Evolutionary conservation across 2,113 vertebrate species (phyloP).

Genomic region (Martes martes): DNA sequence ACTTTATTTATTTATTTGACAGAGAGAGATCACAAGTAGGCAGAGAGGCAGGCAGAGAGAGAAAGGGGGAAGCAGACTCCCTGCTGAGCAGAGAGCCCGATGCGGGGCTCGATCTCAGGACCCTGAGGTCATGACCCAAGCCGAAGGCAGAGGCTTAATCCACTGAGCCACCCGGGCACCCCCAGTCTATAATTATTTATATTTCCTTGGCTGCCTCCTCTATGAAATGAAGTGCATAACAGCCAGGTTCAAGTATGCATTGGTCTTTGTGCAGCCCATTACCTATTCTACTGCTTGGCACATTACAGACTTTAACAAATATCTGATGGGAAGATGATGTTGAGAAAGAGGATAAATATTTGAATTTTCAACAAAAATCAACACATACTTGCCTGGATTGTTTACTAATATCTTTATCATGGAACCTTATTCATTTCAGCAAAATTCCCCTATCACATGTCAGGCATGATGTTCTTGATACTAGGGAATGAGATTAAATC

Average conservation of each 20-base stretch:
- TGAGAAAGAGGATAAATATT: neutral
- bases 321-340: neutral
- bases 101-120: no score
- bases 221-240: neutral
- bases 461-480: neutral
- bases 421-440: neutral
- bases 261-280: neutral
- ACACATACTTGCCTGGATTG: neutral
- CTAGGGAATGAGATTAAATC: neutral
- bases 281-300: neutral
- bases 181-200: neutral
- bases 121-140: no score
- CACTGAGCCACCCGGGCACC: no score
- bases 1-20: no score
- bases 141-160: no score
- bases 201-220: neutral
- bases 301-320: neutral
- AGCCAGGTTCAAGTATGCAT: neutral
- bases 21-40: no score
- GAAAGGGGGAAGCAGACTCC: no score
- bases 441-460: neutral
- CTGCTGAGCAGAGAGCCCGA: no score
- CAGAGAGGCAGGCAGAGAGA: no score
- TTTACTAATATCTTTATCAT: neutral
- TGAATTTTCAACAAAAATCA: constrained; percentile 11